These are phyloP conservation scores for Lepas anatifera DNA, from an alignment of 2,888 invertebrate genomes.

Conservation along the genomic window DNA sequence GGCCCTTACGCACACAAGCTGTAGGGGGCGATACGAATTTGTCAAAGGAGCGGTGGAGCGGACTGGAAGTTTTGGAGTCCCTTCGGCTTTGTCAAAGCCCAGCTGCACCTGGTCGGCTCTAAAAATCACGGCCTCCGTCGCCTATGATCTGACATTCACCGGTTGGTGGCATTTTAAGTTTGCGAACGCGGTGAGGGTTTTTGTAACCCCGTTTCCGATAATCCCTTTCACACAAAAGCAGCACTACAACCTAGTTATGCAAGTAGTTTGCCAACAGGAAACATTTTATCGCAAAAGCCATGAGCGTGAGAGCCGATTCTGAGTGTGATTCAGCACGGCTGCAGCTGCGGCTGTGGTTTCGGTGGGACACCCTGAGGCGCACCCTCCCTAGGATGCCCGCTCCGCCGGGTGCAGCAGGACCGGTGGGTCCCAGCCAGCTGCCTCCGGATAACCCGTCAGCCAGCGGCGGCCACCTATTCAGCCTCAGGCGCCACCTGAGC, in stretches of 20 bases:
- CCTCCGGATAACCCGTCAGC: not conserved
- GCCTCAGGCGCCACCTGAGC: not conserved
- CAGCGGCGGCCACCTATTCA: not conserved
- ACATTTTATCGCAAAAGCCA: no score
- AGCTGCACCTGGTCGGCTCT: not conserved
- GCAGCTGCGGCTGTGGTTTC: not conserved
- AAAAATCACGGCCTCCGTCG: not conserved
- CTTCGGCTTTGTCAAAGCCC: slow-evolving; percentile 9
- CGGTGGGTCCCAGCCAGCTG: not conserved
- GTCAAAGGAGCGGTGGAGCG: slow-evolving; percentile 10
- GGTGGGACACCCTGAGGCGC: not conserved
- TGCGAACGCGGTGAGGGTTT: not conserved
- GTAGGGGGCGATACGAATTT: slow-evolving; percentile 10
- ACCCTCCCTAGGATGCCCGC: not conserved
- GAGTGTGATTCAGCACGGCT: no score
- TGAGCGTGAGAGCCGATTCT: no score
- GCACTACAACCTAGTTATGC: no score
- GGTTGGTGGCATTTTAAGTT: not conserved
- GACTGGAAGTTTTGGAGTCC: slow-evolving; percentile 8
- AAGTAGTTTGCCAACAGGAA: no score
- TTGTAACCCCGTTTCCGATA: no score
- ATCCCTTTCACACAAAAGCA: no score
- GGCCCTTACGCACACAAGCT: not conserved
- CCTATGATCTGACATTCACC: not conserved
- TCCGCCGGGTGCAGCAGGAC: not conserved